Percentiles rank a stretch among this genome's conserved stretches.
phyloP scores from a whole-genome alignment of 2,113 vertebrate species.

The Albula glossodonta region DNA sequence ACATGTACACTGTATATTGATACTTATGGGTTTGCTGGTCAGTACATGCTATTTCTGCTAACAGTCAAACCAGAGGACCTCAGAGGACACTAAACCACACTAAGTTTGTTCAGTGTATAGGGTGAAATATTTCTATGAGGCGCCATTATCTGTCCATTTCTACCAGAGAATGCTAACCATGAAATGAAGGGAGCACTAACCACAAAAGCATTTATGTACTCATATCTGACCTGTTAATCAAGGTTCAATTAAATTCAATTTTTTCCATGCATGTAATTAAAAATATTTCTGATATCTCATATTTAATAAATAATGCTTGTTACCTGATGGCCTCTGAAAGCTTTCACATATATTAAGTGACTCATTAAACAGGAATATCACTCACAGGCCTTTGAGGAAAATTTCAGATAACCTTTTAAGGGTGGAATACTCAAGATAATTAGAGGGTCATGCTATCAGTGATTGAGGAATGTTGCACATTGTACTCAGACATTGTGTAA shows the following conservation, averaged over 20 bases:
- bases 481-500: slow-evolving; percentile 18
- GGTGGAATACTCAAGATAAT: slow-evolving; percentile 25
- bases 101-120: too few relatives aligned
- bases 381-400: neutral
- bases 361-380: neutral
- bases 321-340: neutral
- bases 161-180: neutral
- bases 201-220: neutral
- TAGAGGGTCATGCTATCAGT: slow-evolving; percentile 18
- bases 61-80: too few relatives aligned
- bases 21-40: too few relatives aligned
- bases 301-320: too few relatives aligned
- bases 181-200: neutral
- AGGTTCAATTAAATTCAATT: too few relatives aligned
- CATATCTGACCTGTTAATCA: neutral
- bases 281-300: too few relatives aligned
- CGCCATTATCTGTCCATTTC: too few relatives aligned
- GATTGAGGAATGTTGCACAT: neutral
- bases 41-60: too few relatives aligned
- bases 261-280: too few relatives aligned
- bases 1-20: too few relatives aligned
- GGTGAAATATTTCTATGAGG: too few relatives aligned
- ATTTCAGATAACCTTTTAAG: slow-evolving; percentile 7
- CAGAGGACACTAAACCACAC: too few relatives aligned
- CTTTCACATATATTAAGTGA: neutral